A percentile compares a stretch with the other conserved stretches of the same genome.
These are phyloP conservation scores for Callopanchax toddi DNA, from an alignment of 2,113 vertebrate species.

Conservation along the genomic window DNA sequence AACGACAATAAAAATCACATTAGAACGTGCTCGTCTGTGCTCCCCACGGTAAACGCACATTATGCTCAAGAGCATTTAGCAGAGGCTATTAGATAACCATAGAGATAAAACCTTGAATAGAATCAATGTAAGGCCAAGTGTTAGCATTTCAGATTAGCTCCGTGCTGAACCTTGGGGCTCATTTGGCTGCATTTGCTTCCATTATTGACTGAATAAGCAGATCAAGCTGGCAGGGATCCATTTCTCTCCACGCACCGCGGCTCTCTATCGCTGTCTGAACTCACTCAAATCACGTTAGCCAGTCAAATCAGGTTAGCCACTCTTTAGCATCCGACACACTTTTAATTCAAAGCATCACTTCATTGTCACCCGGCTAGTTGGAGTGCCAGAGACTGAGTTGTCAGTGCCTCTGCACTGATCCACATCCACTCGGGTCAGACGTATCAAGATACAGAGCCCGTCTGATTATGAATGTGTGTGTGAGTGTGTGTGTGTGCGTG, in stretches of 20 bases:
- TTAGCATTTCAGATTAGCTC: conserved; percentile 66
- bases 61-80: conserved; percentile 40
- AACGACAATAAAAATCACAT: conserved; percentile 25
- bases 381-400: conserved; percentile 61
- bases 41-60: conserved; percentile 27
- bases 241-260: conserved; percentile 44
- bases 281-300: conserved; percentile 72
- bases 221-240: conserved; percentile 64
- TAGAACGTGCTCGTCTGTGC: conserved; percentile 18
- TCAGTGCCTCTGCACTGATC: conserved; percentile 70
- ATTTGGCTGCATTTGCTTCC: conserved; percentile 62
- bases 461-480: conserved; percentile 5
- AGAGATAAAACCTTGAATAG: conserved; percentile 48
- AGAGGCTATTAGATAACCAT: conserved; percentile 54
- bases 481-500: conserved; percentile 1
- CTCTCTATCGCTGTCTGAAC: conserved; percentile 53
- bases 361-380: conserved; percentile 57
- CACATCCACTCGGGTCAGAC: conserved; percentile 68
- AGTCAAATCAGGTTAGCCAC: conserved; percentile 73
- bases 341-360: conserved; percentile 76
- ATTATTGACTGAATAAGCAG: conserved; percentile 66
- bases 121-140: conserved; percentile 44
- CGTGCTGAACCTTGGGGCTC: conserved; percentile 58
- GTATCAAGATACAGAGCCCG: conserved; percentile 50
- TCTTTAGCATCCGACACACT: conserved; percentile 69